These are phyloP conservation scores for Papilio xuthus DNA, from an alignment of 1,140 invertebrate species.

Conservation along the genomic window DNA sequence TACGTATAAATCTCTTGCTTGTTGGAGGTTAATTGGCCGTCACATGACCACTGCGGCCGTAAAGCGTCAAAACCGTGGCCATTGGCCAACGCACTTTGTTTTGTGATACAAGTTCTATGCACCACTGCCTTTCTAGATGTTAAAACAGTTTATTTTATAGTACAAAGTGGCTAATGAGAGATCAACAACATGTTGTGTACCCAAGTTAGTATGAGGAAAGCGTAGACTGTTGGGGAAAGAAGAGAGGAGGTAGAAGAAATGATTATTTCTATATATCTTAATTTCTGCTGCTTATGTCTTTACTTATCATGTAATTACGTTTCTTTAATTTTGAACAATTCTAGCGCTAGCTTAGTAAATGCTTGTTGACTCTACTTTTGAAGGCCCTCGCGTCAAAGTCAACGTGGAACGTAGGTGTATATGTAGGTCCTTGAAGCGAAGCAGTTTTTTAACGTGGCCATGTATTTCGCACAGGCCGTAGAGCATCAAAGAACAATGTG, in stretches of 20 bases:
- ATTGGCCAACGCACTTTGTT: slow-evolving; percentile 47
- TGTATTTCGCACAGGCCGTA: not conserved
- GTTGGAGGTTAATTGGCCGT: slow-evolving; percentile 69
- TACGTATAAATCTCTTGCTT: slow-evolving; percentile 59
- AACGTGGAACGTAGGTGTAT: no score
- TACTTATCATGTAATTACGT: no score
- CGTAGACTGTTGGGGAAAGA: no score
- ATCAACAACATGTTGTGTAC: no score
- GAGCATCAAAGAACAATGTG: not conserved
- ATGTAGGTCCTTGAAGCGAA: not conserved
- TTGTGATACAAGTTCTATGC: slow-evolving; percentile 41
- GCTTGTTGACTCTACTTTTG: no score
- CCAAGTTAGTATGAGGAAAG: no score
- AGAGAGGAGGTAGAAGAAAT: not conserved
- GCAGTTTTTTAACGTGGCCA: not conserved
- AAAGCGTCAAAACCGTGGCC: slow-evolving; percentile 65
- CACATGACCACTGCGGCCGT: slow-evolving; percentile 55
- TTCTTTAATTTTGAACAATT: no score
- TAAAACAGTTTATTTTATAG: slow-evolving; percentile 20
- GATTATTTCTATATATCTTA: no score
- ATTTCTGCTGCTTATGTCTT: not conserved
- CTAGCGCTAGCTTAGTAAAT: no score
- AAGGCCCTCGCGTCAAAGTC: no score
- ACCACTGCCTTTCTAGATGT: slow-evolving; percentile 32
- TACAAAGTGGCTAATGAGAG: no score